These are phyloP conservation scores for Porphyrio hochstetteri DNA, from an alignment of 2,113 vertebrate species.

Conservation along the genomic window DNA sequence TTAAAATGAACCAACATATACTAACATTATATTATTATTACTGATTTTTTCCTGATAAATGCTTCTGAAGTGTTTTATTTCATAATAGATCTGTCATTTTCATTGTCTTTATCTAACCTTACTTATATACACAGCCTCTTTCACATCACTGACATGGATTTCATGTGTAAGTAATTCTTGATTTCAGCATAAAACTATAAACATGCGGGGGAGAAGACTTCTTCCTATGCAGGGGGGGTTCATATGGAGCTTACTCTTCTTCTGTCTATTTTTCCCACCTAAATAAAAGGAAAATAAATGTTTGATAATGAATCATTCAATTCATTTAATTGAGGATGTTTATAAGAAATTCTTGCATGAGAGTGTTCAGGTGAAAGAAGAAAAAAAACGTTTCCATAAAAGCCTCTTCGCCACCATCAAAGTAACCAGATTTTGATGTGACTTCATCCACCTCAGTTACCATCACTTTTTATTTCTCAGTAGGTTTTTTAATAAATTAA, in stretches of 20 bases:
- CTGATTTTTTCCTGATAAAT: not conserved
- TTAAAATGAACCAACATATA: not conserved
- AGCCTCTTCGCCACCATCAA: not conserved
- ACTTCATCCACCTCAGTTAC: conserved; percentile 5
- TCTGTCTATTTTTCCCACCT: not conserved
- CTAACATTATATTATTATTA: not conserved
- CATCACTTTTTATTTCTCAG: not conserved
- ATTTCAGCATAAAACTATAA: not conserved
- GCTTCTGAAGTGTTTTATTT: not conserved
- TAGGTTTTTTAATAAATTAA: not conserved
- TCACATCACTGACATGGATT: not conserved
- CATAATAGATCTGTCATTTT: not conserved
- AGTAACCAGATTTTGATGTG: not conserved
- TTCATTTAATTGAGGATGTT: conserved; percentile 30
- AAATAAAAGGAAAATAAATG: conserved; percentile 42
- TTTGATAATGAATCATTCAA: not conserved
- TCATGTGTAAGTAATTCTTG: not conserved
- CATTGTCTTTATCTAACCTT: not conserved
- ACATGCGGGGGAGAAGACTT: not conserved
- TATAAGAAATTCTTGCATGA: conserved; percentile 25
- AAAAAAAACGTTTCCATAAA: conserved; percentile 25
- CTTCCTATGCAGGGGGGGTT: not conserved
- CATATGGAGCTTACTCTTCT: conserved; percentile 16
- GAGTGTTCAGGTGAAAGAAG: not conserved
- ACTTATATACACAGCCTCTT: not conserved